Evolutionary conservation across 1,140 invertebrate genomes (phyloP), one percentile per base, ranked within the genome.

Genomic region (Argopecten irradians): DNA sequence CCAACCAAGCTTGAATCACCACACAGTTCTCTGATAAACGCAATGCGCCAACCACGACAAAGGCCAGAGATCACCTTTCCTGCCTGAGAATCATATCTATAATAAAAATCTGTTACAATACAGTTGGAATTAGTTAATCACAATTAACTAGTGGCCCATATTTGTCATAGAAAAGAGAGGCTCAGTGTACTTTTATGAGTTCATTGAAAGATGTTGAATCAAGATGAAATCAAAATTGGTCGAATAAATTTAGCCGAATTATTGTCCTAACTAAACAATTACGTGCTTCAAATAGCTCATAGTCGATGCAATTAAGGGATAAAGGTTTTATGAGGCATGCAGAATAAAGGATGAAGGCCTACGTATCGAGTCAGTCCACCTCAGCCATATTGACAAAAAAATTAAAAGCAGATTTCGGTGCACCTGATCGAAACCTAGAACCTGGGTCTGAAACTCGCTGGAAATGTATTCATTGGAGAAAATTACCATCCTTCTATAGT

Each of bases 221-320:
- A 71, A 71, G 55, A 71, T 71, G 55, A 8, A 71, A 71, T 71
- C 55, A 71, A 71, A 71, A 71, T 71, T 71, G 55, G 55, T 71
- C 55, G 55, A 71, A 71, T 71, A 71, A 71, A 71, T 71, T 71
- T 71, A 71, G 55, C 55, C n/a, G 55, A 71, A 71, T 71, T 71
- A 71, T 71, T 71, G 55, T 71, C 55, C 55, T n/a, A 71, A 71
- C 55, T 71, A 71, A 71, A 71, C 55, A 71, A 71, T 71, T 71
- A 71, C 55, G 55, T 71, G 55, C 55, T 71, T 71, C 55, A 71
- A 71, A 71, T 71, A 71, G 55, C 55, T 71, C 55, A 71, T 71
- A 71, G 55, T 71, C 55, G 55, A 71, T 28, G 55, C 55, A 71
- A 71, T 71, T 71, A 71, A n/a, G 55, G 55, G 55, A 71, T 71